Base-by-base conservation (phyloP, 1,140 invertebrate genomes). In the Brachionus rotundiformis region DNA sequence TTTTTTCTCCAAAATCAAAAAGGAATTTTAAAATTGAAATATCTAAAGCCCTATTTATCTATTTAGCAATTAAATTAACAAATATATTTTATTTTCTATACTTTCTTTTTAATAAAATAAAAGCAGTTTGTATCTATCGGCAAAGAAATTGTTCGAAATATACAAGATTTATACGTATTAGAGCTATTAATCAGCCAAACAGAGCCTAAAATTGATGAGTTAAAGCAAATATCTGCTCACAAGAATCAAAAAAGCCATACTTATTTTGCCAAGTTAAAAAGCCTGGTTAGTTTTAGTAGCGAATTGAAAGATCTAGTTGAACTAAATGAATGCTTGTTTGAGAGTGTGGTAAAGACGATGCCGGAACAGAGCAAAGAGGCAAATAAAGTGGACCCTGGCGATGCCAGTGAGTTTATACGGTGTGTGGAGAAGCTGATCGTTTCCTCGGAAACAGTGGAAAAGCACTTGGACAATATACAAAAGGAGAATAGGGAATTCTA, bases 401-500 rank as follows among this genome's bases (percentile, higher is more conserved):
- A 73, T 23, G 68, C 76, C n/a, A 59, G 31, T 10, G 76, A 79
- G 19, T 79, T 59, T 25, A 36, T 79, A 23, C 19, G 29, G n/a
- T 79, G 76, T 41, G 33, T 79, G 5, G 47, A 79, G 19, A 79
- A 79, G 36, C 29, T 79, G 27, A 25, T 79, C 23, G 5, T 63
- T 3, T 79, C 76, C 3, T 39, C 76, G 8, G 31, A 63, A 39
- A 79, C 76, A 13, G 76, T 79, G 3, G 47, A 59, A 7, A 79
- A 39, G n/a, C 76, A 79, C 36, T 59, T 79, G 23, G 76, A 79
- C 11, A 79, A 79, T 31, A 39, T 79, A 11, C 76, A 79, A 39
- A 79, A 31, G 16, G 3, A 11, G 6, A 25, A 79, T 79, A 54
- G 47, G 29, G 76, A 79, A 31, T 79, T 59, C 59, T 41, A 19